Conservation (phyloP, 1,140 invertebrate genomes). For the Pseudachorutes palmiensis region DNA sequence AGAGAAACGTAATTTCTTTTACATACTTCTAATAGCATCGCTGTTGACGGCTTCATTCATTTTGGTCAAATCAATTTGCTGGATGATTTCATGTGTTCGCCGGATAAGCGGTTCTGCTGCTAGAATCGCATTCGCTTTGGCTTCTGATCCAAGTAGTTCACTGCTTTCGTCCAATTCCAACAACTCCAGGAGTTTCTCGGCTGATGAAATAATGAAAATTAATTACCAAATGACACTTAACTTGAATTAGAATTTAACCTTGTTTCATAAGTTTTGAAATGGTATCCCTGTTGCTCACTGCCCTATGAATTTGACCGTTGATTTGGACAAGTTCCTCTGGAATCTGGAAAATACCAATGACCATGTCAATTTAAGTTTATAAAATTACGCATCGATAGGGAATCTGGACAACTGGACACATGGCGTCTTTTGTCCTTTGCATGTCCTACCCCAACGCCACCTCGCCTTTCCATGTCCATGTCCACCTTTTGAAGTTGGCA, state of each 20-base stretch:
- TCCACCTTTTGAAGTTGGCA: too few species aligned
- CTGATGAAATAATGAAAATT: constrained; percentile 22
- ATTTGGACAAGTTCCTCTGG: constrained; percentile 33
- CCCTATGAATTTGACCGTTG: constrained; percentile 32
- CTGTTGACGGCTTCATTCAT: constrained; percentile 34
- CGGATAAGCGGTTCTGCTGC: constrained; percentile 33
- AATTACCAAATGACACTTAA: neutral
- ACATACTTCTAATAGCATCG: constrained; percentile 34
- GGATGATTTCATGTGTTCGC: constrained; percentile 31
- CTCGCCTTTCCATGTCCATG: too few species aligned
- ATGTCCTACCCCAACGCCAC: neutral
- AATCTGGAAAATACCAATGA: constrained; percentile 19
- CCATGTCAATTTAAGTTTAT: too few species aligned
- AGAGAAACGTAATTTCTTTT: neutral
- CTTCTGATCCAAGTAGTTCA: constrained; percentile 34
- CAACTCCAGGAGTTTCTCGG: constrained; percentile 35
- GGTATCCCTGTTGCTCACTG: constrained; percentile 26
- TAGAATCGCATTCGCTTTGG: constrained; percentile 36
- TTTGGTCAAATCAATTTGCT: constrained; percentile 29
- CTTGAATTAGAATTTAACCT: constrained; percentile 20
- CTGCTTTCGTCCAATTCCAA: constrained; percentile 34
- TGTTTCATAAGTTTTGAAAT: constrained; percentile 29
- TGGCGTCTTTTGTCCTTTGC: neutral
- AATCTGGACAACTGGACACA: neutral
- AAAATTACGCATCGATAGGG: too few species aligned